Evolutionary conservation across 2,797 vertebrate genomes (phyloP).

Genomic region (Petrocephalus schoutedeni): DNA sequence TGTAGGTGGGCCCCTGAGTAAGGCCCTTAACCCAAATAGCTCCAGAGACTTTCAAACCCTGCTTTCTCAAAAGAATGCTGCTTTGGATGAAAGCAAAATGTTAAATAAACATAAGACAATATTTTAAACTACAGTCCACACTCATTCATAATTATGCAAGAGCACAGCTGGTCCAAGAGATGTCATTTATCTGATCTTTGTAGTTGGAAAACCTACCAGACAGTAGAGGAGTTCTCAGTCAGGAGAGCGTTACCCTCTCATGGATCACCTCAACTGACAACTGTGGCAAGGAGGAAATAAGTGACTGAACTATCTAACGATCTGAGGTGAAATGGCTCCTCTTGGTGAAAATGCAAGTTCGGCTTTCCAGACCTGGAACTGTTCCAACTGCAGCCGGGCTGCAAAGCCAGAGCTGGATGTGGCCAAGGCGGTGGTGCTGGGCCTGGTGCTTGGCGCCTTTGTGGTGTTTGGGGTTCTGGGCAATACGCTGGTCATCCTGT

Average conservation of each 20-base stretch:
- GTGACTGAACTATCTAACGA: background rate
- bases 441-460: slow-evolving; percentile 57
- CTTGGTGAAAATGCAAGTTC: slow-evolving; percentile 46
- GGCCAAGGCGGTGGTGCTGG: slow-evolving; percentile 53
- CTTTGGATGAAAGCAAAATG: background rate
- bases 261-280: background rate
- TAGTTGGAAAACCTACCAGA: background rate
- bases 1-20: background rate
- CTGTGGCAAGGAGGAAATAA: background rate
- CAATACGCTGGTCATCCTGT: slow-evolving; percentile 69
- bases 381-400: slow-evolving; percentile 57
- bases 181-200: background rate
- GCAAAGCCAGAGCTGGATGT: slow-evolving; percentile 44
- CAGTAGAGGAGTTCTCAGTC: background rate
- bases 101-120: background rate
- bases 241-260: background rate
- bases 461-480: slow-evolving; percentile 65
- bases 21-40: background rate
- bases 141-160: background rate
- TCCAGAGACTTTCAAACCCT: background rate
- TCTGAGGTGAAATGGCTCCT: slow-evolving; percentile 41
- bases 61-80: background rate
- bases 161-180: background rate
- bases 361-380: slow-evolving; percentile 37
- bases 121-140: background rate